Percentiles rank a stretch among this genome's conserved stretches.
These are phyloP conservation scores for Torymus aiolomorphi DNA, from an alignment of 2,888 invertebrate species.

Conservation along the genomic window DNA sequence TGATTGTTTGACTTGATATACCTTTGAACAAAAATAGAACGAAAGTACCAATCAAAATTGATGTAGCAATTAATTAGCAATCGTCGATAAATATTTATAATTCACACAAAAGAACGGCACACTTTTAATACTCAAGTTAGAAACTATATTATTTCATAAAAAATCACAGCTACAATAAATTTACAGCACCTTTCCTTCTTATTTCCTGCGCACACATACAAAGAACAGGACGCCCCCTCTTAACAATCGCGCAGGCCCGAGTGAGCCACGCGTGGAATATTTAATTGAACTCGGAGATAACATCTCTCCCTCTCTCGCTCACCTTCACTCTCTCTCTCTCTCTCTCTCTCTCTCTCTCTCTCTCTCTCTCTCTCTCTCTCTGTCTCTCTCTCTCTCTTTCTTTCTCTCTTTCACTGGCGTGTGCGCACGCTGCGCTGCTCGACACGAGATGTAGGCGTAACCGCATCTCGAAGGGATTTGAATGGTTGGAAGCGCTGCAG, in stretches of 20 bases:
- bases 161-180: too few relatives aligned
- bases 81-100: too few relatives aligned
- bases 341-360: neutral
- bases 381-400: neutral
- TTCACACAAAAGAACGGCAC: too few relatives aligned
- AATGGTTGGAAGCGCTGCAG: conserved; percentile 23
- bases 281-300: conserved; percentile 41
- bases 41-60: too few relatives aligned
- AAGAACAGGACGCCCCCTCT: neutral
- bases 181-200: neutral
- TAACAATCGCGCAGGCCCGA: neutral
- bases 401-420: too few relatives aligned
- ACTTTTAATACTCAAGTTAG: too few relatives aligned
- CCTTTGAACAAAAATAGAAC: too few relatives aligned
- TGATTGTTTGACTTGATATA: too few relatives aligned
- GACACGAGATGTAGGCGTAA: conserved; percentile 29
- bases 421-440: neutral
- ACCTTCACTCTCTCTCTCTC: too few relatives aligned
- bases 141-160: too few relatives aligned
- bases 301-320: conserved; percentile 13
- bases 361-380: conserved; percentile 13
- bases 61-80: too few relatives aligned
- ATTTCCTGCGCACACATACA: neutral
- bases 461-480: conserved; percentile 30
- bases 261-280: conserved; percentile 32